Base-by-base conservation (phyloP, 2,888 invertebrate species). In the Cephus sareptanus region DNA sequence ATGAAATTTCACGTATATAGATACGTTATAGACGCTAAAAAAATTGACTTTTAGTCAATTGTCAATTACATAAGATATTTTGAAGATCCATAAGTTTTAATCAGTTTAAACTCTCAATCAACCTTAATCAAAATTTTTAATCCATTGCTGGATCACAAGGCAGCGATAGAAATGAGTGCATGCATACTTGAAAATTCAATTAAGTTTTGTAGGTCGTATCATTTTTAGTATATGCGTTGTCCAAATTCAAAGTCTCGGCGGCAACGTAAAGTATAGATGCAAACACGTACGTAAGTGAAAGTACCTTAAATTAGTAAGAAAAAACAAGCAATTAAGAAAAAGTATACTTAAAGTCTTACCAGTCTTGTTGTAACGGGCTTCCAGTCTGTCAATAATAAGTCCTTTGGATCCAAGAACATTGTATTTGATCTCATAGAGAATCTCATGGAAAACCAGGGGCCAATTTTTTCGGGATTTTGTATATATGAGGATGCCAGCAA, bases 351-450 rank as follows among this genome's bases (percentile, higher is more conserved):
- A 34, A 37, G 69, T 86, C 91, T 88, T 88, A 93, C 93, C 92
- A 79, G 90, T 92, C 90, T 92, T 94, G 90, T 95, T 95, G 81
- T 92, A 91, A 80, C 92, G 90, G 35, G 92, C 91, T 87, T 93
- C 93, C 34, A 94, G 85, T 89, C 93, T 91, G 90, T 95, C 95
- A 86, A 94, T 94, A 80, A 95, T 89, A 56, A 95, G 88, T 23
- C 94, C 94, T 77, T 92, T 93, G 6, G 92, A 92, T 78, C 95
- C 95, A 74, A 94, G 91, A 80, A 94, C 91, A 87, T 94, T 94
- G 91, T 94, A 94, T 81, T 93, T 92, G 77, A 94, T 77, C 80
- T 93, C 92, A 88, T 92, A 93, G 81, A 93, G 92, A 31, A 94
- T 90, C 83, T 94, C 94, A 77, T 92, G 92, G 77, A 93, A 86